phyloP scores from a whole-genome alignment of 2,888 invertebrate genomes.

The Limenitis camilla region DNA sequence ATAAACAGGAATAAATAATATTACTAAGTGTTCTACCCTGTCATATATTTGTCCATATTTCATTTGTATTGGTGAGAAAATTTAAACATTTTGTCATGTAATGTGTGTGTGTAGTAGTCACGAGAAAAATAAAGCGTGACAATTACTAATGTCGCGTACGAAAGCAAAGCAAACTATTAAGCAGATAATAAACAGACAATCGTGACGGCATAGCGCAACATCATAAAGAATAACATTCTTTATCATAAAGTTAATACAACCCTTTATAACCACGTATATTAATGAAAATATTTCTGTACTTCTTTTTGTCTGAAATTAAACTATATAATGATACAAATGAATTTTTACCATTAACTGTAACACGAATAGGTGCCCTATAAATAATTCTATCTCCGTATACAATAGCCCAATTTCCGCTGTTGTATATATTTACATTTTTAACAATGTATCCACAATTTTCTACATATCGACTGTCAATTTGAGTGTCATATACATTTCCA shows the following conservation, averaged over 20 bases:
- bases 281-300: too few species aligned
- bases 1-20: not conserved
- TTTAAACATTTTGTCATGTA: too few species aligned
- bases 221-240: not conserved
- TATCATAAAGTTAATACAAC: not conserved
- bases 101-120: too few species aligned
- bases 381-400: constrained; percentile 39
- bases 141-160: not conserved
- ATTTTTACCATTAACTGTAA: constrained; percentile 47
- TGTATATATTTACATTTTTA: constrained; percentile 27
- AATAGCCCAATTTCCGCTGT: constrained; percentile 48
- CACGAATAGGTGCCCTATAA: constrained; percentile 38
- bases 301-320: too few species aligned
- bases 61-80: too few species aligned
- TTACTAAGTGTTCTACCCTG: too few species aligned
- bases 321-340: too few species aligned
- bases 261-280: too few species aligned
- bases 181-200: not conserved
- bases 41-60: too few species aligned
- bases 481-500: constrained; percentile 23
- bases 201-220: not conserved
- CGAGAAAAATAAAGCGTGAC: not conserved
- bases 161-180: not conserved
- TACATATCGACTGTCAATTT: constrained; percentile 29
- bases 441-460: constrained; percentile 44